These are phyloP conservation scores for Xiphorhynchus elegans DNA, from an alignment of 2,113 vertebrate genomes.

Conservation along the genomic window DNA sequence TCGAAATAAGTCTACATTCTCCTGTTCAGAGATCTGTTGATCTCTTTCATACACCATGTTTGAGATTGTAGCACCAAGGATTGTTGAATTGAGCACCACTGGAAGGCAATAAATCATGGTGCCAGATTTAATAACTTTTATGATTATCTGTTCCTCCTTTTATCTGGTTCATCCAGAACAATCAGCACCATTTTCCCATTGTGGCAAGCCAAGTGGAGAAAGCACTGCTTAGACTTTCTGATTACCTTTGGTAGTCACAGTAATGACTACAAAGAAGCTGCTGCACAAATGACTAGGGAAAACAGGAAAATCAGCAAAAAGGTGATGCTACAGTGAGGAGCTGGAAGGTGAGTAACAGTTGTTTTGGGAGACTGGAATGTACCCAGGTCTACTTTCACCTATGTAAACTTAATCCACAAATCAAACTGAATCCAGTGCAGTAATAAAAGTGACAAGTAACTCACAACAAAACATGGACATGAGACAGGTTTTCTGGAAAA, in stretches of 20 bases:
- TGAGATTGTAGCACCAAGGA: not conserved
- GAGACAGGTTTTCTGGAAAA: not conserved
- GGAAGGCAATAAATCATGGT: not conserved
- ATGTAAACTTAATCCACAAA: not conserved
- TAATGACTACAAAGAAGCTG: not conserved
- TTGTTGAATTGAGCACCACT: not conserved
- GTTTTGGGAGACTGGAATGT: not conserved
- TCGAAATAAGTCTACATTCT: not conserved
- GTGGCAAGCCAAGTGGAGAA: not conserved
- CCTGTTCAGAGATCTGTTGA: not conserved
- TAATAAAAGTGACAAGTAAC: not conserved
- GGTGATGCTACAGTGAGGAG: not conserved
- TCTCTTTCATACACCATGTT: accelerated
- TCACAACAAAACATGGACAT: not conserved
- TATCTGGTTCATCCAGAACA: not conserved
- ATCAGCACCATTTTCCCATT: not conserved
- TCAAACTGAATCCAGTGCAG: not conserved
- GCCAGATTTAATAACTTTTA: not conserved
- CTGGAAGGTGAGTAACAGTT: not conserved
- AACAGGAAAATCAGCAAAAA: not conserved
- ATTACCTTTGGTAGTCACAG: not conserved
- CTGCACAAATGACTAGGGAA: not conserved
- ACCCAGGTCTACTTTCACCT: not conserved
- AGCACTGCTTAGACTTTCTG: not conserved
- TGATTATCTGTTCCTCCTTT: not conserved